Evolutionary conservation across 35 echinoderm and acorn worm species (phyloP), one percentile per base, ranked within the genome.

Genomic region (Eucidaris tribuloides): DNA sequence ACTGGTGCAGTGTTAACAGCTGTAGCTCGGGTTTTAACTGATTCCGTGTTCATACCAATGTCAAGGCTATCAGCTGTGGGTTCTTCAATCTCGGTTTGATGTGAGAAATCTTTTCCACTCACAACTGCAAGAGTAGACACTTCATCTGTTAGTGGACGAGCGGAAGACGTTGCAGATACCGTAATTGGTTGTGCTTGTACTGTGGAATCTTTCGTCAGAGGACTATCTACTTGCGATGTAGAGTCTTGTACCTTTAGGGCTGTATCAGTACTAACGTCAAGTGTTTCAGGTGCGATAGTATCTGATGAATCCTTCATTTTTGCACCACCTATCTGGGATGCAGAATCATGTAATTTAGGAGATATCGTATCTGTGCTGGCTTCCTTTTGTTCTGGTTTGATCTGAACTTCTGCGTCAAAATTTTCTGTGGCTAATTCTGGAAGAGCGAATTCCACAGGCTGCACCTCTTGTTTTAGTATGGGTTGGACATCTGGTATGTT

Each of bases 251-350:
- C 32, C 35, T 43, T 43, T 13, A 43, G n/a, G 18, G 3, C 36
- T 40, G 66, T 72, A 20, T 72, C 43, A 43, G 33, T 72, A 35
- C 66, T 43, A n/a, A n/a, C n/a, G n/a, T n/a, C 36, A 35, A 40
- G 66, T 72, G 11, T 72, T 20, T 24, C 66, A 40, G 7, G 13
- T 25, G 36, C 22, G 23, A 5, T 6, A 40, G 17, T 20, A 72
- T 9, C 66, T 72, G 66, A 72, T 40, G 66, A 72, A 40, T 72
- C 66, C 32, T 43, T 41, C n/a, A 72, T n/a, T 37, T 13, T n/a
- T 42, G 6, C 23, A 6, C 38, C 66, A 20, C 43, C 38, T n/a
- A 40, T 40, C n/a, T 72, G 66, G 18, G 66, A 72, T 17, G 66
- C 7, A 37, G 40, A 40, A 4, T 72, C 38, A 11, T 72, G 36